Percentiles rank a stretch among this genome's conserved stretches.
phyloP scores from a whole-genome alignment of 2,113 vertebrate genomes.

The Azemiops feae region DNA sequence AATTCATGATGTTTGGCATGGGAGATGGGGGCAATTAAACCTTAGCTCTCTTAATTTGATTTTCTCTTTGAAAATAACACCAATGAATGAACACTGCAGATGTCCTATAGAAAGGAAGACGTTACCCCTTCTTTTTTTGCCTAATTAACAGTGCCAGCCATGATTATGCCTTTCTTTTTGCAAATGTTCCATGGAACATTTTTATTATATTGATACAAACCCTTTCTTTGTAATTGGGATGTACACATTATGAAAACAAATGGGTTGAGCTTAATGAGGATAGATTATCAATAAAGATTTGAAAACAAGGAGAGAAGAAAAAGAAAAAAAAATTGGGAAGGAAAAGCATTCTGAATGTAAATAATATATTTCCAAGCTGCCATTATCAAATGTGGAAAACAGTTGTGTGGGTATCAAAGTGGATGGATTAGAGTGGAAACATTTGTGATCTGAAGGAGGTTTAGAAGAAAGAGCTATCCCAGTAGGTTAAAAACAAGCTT shows the following conservation, averaged over 20 bases:
- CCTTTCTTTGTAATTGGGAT: slow-evolving; percentile 76
- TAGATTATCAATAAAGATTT: slow-evolving; percentile 72
- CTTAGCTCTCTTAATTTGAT: neutral
- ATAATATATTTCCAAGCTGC: slow-evolving; percentile 51
- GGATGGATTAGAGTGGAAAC: neutral
- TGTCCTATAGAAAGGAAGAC: slow-evolving; percentile 27
- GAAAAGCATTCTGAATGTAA: slow-evolving; percentile 37
- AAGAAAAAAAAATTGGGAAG: neutral
- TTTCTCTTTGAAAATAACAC: neutral
- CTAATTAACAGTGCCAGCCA: slow-evolving; percentile 65
- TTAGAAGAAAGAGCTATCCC: neutral
- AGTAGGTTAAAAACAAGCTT: neutral
- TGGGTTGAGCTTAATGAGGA: slow-evolving; percentile 72
- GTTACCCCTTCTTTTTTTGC: slow-evolving; percentile 39
- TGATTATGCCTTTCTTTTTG: slow-evolving; percentile 58
- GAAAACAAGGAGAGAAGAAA: slow-evolving; percentile 52
- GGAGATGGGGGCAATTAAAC: neutral
- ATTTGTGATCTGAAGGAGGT: neutral
- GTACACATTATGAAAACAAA: slow-evolving; percentile 75
- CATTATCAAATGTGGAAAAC: slow-evolving; percentile 58
- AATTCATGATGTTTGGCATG: neutral
- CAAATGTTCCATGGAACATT: slow-evolving; percentile 68
- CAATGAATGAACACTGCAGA: slow-evolving; percentile 11
- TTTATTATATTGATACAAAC: slow-evolving; percentile 72
- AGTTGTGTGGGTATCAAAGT: neutral